Percentiles rank a stretch among this genome's conserved stretches.
phyloP scores from a whole-genome alignment of 2,797 vertebrate genomes.

The Enteromius afrohamiltoni region DNA sequence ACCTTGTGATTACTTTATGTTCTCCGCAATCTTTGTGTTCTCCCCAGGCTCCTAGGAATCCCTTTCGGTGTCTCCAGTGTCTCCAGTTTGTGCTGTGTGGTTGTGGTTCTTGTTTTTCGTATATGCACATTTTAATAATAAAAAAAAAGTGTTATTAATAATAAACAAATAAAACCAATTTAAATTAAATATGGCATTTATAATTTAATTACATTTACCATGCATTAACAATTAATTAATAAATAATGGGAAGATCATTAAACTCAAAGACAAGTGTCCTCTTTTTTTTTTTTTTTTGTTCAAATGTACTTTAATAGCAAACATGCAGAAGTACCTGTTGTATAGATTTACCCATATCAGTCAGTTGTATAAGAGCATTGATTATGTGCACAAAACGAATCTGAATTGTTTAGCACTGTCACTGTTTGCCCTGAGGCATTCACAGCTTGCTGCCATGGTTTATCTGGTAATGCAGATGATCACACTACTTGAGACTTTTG shows the following conservation, averaged over 20 bases:
- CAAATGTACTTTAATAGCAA: neutral
- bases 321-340: neutral
- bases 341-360: neutral
- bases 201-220: neutral
- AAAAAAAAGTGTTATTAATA: neutral
- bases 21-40: too few relatives aligned
- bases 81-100: too few relatives aligned
- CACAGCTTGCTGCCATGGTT: conserved; percentile 24
- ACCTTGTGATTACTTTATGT: too few relatives aligned
- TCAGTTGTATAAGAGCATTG: neutral
- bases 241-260: neutral
- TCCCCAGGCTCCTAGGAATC: too few relatives aligned
- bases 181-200: neutral
- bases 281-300: neutral
- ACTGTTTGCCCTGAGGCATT: neutral
- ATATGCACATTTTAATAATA: neutral
- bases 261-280: neutral
- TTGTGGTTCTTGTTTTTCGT: neutral
- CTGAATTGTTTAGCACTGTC: neutral
- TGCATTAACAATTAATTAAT: neutral
- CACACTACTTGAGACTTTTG: conserved; percentile 19
- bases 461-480: conserved; percentile 28
- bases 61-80: too few relatives aligned
- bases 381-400: conserved; percentile 18
- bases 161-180: neutral